Percentiles rank a stretch among this genome's conserved stretches.
Evolutionary conservation across 2,797 vertebrate species (phyloP).

Genomic region (Columba guinea): DNA sequence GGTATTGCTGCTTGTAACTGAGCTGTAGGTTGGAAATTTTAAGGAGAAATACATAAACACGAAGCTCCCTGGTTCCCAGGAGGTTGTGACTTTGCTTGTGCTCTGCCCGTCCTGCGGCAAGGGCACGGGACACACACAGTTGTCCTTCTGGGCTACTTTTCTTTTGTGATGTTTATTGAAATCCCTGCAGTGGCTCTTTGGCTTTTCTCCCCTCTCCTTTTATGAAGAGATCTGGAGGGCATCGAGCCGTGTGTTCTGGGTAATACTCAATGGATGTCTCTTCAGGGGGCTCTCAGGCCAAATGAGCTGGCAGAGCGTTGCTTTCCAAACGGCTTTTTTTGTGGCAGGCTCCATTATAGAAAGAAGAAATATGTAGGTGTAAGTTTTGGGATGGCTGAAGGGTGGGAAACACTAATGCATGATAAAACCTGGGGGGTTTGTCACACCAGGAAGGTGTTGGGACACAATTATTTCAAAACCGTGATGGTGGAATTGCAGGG

Average conservation of each 20-base stretch:
- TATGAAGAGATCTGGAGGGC: not conserved
- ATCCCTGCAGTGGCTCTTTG: not conserved
- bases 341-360: not conserved
- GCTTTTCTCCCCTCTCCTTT: not conserved
- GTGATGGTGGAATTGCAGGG: not conserved
- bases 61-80: not conserved
- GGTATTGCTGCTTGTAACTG: not conserved
- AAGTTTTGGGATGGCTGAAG: not conserved
- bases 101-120: constrained; percentile 2
- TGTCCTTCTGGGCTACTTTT: not conserved
- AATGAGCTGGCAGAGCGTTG: constrained; percentile 16
- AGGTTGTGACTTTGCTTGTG: not conserved
- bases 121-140: not conserved
- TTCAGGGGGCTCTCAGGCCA: constrained; percentile 44
- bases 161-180: not conserved
- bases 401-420: not conserved
- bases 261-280: constrained; percentile 14
- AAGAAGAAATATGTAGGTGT: not conserved
- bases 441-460: not conserved
- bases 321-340: not conserved
- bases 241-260: not conserved
- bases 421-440: not conserved
- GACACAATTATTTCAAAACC: not conserved
- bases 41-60: not conserved
- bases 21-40: not conserved